Evolutionary conservation across 2,888 invertebrate genomes (phyloP).

Genomic region (Monopis laevigella): DNA sequence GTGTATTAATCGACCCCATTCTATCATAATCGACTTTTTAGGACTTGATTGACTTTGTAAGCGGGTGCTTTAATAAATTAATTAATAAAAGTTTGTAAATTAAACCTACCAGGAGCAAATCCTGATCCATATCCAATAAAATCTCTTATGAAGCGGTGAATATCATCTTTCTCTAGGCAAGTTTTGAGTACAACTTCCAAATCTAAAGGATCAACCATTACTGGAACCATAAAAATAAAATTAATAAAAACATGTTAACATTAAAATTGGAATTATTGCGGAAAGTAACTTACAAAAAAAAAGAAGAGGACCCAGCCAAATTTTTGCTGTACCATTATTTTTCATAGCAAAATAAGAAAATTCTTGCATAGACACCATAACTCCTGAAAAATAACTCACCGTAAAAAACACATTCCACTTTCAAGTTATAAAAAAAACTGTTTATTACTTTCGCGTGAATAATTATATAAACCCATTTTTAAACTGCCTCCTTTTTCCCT

Average conservation of each 20-base stretch:
- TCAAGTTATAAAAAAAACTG: no score
- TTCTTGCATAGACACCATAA: constrained; percentile 36
- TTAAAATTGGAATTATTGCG: not conserved
- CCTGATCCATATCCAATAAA: constrained; percentile 26
- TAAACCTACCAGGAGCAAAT: constrained; percentile 20
- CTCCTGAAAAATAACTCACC: constrained; percentile 41
- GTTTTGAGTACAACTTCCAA: constrained; percentile 18
- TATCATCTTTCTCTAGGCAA: constrained; percentile 18
- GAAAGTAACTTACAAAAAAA: constrained; percentile 29
- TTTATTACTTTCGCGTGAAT: no score
- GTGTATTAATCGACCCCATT: no score
- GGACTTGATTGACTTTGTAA: no score
- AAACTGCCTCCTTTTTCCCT: no score
- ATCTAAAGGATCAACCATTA: constrained; percentile 15
- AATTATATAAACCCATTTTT: no score
- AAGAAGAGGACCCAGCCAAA: constrained; percentile 43
- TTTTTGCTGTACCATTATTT: constrained; percentile 31
- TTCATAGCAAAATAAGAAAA: constrained; percentile 37
- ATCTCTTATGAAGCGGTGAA: constrained; percentile 10
- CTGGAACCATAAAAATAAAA: not conserved
- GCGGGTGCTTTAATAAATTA: no score
- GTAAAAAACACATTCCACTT: no score
- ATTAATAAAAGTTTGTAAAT: no score
- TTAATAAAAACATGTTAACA: not conserved
- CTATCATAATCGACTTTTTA: no score